Evolutionary conservation across 2,797 vertebrate species (phyloP), one percentile per base, ranked within the genome.

Genomic region (Fringilla coelebs): DNA sequence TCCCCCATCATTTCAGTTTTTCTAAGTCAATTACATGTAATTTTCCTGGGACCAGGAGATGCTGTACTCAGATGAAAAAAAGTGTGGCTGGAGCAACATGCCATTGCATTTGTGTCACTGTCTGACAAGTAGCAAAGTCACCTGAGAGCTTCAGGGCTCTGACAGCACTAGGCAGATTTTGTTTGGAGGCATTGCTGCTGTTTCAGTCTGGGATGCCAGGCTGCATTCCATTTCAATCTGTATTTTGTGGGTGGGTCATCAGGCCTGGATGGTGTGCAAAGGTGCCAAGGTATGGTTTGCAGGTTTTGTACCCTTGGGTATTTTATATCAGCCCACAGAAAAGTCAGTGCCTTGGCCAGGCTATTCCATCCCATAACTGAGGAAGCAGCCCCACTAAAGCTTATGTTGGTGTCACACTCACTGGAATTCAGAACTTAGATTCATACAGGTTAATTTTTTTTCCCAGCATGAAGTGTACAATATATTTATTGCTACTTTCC

Each of bases 301-400:
- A 1, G 5, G 2, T 55, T 83, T 82, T 52, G 34, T 51, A 77
- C 11, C 6, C 26, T 48, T 73, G 17, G 0, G 0, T 34, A 15
- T 63, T 40, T 77, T 34, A 10, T 20, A 67, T 76, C 55, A 76
- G 13, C 28, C 43, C 45, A n/a, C 19, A 76, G 54, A 68, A 43
- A 62, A 55, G 5, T 32, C 36, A 36, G 13, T 36, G 36, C 36
- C 32, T 58, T 78, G 36, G 15, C 36, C 48, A 73, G 36, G 7
- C 2, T 28, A 17, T 62, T 76, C 40, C 25, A 34, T 20, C 24
- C 45, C 9, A 3, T 41, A 73, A 61, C 40, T 71, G 40, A 54
- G 82, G 77, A 89, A 85, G 43, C 3, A 79, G n/a, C 21, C 85
- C n/a, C 51, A 36, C 46, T 60, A 29, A 79, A 79, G 62, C 6